These are phyloP conservation scores for Eleutherodactylus coqui DNA, from an alignment of 2,797 vertebrate genomes.

Conservation along the genomic window DNA sequence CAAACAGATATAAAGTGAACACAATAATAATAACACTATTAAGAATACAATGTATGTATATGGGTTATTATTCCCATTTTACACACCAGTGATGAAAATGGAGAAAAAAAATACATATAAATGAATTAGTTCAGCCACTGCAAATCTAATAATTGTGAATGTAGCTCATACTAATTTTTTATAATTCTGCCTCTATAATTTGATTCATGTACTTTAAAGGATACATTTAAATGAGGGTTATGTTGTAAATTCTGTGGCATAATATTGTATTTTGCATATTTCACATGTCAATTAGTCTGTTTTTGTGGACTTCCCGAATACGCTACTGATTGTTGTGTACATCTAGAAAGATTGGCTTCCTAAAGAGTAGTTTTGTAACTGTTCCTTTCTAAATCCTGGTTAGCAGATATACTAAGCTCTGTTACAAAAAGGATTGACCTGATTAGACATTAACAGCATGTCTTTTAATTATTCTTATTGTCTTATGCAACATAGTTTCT, in stretches of 20 bases:
- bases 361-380: constrained; percentile 23
- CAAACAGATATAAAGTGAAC: neutral
- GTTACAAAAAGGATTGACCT: constrained; percentile 49
- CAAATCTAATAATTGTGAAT: too few species aligned
- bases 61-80: too few species aligned
- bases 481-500: constrained; percentile 31
- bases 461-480: neutral
- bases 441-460: constrained; percentile 28
- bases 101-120: too few species aligned
- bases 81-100: too few species aligned
- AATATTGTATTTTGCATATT: too few species aligned
- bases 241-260: too few species aligned
- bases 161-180: too few species aligned
- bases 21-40: neutral
- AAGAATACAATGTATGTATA: neutral
- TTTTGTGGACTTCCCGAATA: neutral
- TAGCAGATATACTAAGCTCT: constrained; percentile 40
- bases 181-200: neutral
- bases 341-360: neutral
- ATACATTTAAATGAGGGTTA: too few species aligned
- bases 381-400: constrained; percentile 14
- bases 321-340: neutral
- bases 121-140: too few species aligned
- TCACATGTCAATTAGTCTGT: neutral
- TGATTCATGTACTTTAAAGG: too few species aligned